Base-by-base conservation (phyloP, 2,888 invertebrate genomes). In the Leucophenga montana region DNA sequence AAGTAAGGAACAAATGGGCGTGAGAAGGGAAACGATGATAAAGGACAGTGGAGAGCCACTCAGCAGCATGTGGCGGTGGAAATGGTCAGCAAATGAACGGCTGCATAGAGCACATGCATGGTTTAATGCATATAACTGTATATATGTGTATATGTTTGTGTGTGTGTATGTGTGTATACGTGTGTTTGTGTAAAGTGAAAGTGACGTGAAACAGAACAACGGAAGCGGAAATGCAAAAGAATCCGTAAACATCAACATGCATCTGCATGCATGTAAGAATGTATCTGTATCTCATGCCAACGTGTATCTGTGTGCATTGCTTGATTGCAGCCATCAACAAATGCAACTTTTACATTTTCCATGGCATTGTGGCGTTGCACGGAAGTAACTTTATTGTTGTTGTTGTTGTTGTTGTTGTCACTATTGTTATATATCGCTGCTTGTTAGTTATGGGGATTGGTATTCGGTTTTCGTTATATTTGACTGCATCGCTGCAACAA, bases 181-280 rank as follows among this genome's bases (percentile, higher is more conserved):
- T 83, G 78, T 79, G 72, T 69, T 68, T 73, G 77, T 75, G 72
- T 75, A 74, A 39, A 39, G 39, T 39, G 39, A 39, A 39, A 39
- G 54, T 54, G 20, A 20, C 18, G 54, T 13, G 18, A 54, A 20
- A 22, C 16, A 39, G 11, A 3, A 39, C 8, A 39, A 39, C 39
- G 39, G 39, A 39, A 22, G 54, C 22, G 74, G 71, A 57, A 71
- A 69, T 73, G 67, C 68, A 59, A 54, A 53, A 57, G 11, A 9
- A 48, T 73, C 61, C 67, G 69, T 72, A 72, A 62, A 67, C 1
- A 14, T 31, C 16, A 0, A 14, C 22, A 59, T 22, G 62, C 66
- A 73, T 68, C 46, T 22, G 39, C 1, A 33, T 4, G 27, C 33
- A 20, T 18, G 20, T 20, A 9, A 16, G 11, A 8, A 16, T 61